Percentiles rank a stretch among this genome's conserved stretches.
Conservation (phyloP, 2,797 vertebrate genomes). For the Urosaurus nigricauda region DNA sequence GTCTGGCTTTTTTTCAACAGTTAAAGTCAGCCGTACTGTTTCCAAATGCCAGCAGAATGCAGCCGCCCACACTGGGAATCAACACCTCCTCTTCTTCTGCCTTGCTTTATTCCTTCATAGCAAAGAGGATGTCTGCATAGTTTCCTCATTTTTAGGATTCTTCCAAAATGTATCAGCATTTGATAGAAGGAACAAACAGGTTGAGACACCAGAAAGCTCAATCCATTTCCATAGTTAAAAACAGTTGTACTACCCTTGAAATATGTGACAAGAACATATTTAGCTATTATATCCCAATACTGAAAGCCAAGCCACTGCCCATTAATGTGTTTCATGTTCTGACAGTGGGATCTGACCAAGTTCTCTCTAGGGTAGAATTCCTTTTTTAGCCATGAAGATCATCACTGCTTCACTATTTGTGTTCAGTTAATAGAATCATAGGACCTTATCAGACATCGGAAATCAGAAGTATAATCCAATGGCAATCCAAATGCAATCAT, state of each 20-base stretch:
- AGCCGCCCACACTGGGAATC: conserved; percentile 62
- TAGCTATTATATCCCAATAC: not conserved
- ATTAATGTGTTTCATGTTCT: not conserved
- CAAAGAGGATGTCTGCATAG: conserved; percentile 23
- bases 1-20: conserved; percentile 69
- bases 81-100: conserved; percentile 72
- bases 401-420: not conserved
- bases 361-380: not conserved
- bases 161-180: not conserved
- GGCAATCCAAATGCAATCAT: too few species aligned
- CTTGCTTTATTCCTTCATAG: conserved; percentile 64
- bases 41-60: conserved; percentile 69
- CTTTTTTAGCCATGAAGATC: not conserved
- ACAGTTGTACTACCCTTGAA: not conserved
- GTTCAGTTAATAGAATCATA: not conserved
- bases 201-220: not conserved
- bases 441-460: too few species aligned
- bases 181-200: not conserved
- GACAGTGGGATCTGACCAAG: not conserved
- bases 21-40: conserved; percentile 59
- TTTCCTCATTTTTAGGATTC: not conserved
- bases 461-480: too few species aligned
- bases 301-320: not conserved
- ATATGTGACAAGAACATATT: not conserved
- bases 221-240: not conserved